Base-by-base conservation (phyloP, 2,113 vertebrate genomes). In the Trichechus manatus region DNA sequence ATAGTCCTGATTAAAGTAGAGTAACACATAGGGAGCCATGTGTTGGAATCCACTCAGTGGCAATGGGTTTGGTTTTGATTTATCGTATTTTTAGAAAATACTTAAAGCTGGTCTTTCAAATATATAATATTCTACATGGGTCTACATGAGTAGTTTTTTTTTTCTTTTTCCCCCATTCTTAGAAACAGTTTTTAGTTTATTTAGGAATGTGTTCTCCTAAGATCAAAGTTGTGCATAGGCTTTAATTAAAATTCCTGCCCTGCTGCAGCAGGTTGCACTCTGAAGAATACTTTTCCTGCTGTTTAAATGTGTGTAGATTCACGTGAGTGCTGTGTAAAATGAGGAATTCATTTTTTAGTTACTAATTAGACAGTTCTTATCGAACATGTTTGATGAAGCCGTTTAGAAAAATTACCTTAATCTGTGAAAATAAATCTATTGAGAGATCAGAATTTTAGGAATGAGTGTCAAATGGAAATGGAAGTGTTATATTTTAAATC, bases 231-330 rank as follows among this genome's bases (percentile, higher is more conserved):
- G 87, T 95, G 31, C 7, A 47, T 91, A 91, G 78, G 86, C 25
- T 93, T 81, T 77, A 84, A 44, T 80, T 93, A 77, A 89, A 88
- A 85, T 94, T 88, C 23, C 50, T 70, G n/a, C 25, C 84, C 29
- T 88, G 64, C 61, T 93, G 4, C 27, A 81, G 80, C 33, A 94
- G 70, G 15, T 47, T 88, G 59, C 11, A 53, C 31, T 84, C 86
- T 87, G 10, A 4, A 36, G 10, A 4, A 27, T 83, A 63, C 42
- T 93, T 95, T 75, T 33, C 19, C 64, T 86, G 29, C n/a, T 81
- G 29, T 83, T 92, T 74, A 61, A 75, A 29, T 78, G 15, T 19
- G 42, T 50, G 56, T 33, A 31, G 33, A 31, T 33, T 33, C n/a
- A 27, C 77, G 9, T 70, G 31, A 2, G 6, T 78, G 27, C 42